These are phyloP conservation scores for Diplazon laetatorius DNA, from an alignment of 2,888 invertebrate genomes.

Conservation along the genomic window DNA sequence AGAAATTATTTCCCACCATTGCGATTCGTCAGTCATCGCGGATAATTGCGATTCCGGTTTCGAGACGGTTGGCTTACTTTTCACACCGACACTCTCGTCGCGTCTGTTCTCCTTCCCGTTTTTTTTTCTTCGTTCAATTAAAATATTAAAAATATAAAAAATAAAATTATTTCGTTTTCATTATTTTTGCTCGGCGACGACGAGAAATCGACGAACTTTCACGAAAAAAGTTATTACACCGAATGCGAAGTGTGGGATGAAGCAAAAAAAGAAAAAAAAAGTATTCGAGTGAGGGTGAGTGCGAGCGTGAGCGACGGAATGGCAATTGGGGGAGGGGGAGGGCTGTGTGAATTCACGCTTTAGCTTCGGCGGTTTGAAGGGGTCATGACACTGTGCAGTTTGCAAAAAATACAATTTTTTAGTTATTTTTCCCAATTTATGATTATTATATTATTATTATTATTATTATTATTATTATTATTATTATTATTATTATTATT, in stretches of 20 bases:
- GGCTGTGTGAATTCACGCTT: constrained; percentile 54
- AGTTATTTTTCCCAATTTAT: too few relatives aligned
- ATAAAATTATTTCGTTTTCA: neutral
- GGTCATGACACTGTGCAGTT: constrained; percentile 35
- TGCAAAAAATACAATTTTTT: too few relatives aligned
- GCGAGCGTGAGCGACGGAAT: neutral
- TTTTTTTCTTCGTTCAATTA: neutral
- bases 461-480: too few relatives aligned
- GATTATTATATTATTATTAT: too few relatives aligned
- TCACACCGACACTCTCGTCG: constrained; percentile 7
- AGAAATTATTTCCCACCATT: constrained; percentile 2
- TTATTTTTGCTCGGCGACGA: constrained; percentile 15
- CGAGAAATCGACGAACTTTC: constrained; percentile 48
- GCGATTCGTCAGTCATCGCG: constrained; percentile 12
- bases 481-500: too few relatives aligned
- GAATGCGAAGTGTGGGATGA: too few relatives aligned
- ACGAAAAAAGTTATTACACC: constrained; percentile 39
- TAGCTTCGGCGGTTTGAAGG: constrained; percentile 28
- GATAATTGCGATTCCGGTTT: constrained; percentile 18
- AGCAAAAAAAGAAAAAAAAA: constrained; percentile 37
- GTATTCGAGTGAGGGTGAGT: constrained; percentile 33
- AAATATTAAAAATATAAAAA: too few relatives aligned
- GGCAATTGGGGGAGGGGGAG: neutral
- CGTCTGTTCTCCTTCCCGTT: neutral
- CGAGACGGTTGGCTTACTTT: neutral